Evolutionary conservation across 2,113 vertebrate species (phyloP).

Genomic region (Muntiacus reevesi): DNA sequence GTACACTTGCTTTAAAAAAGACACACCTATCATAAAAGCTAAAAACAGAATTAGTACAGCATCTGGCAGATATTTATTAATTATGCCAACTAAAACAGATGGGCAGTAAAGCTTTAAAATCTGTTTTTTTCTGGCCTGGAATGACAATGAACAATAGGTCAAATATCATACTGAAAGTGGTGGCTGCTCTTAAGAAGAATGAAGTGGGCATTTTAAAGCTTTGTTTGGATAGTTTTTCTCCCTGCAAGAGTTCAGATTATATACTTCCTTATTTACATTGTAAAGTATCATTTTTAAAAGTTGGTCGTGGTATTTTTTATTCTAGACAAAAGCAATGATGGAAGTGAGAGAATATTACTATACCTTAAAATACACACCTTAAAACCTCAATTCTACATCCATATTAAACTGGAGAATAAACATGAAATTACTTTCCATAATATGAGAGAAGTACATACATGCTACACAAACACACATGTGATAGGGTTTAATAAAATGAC

Average conservation of each 20-base stretch:
- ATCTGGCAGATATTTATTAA: constrained; percentile 45
- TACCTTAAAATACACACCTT: not conserved
- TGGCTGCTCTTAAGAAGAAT: not conserved
- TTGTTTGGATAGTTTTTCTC: not conserved
- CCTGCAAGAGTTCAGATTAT: not conserved
- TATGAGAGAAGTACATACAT: not conserved
- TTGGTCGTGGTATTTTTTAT: not conserved
- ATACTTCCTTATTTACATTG: not conserved
- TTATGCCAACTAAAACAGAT: constrained; percentile 36
- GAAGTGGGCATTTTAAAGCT: not conserved
- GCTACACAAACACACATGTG: not conserved
- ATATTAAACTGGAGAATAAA: not conserved
- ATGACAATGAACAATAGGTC: constrained; percentile 36
- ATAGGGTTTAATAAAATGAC: not conserved
- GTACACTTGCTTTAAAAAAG: not conserved
- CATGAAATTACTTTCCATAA: not conserved
- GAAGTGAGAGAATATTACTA: not conserved
- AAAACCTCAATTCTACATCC: not conserved
- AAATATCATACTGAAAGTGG: not conserved
- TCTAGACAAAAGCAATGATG: not conserved
- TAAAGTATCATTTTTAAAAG: constrained; percentile 1
- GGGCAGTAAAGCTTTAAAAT: constrained; percentile 43
- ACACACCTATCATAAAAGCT: constrained; percentile 11
- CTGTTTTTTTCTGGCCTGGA: not conserved
- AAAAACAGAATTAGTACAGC: constrained; percentile 27